Evolutionary conservation across 2,797 vertebrate genomes (phyloP).

Genomic region (Coregonus suidteri): DNA sequence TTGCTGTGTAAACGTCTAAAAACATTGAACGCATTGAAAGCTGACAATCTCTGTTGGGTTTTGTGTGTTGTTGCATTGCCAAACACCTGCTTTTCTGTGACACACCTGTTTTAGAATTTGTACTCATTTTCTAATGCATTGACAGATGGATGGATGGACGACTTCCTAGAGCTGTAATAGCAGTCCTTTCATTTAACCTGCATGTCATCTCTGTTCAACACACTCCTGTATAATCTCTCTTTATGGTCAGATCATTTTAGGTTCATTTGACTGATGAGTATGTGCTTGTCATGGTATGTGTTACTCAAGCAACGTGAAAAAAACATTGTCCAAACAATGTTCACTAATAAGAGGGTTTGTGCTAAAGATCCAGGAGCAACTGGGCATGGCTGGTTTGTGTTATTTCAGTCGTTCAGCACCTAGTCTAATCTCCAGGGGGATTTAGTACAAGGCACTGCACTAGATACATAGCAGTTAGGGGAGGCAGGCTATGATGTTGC

Average conservation of each 20-base stretch:
- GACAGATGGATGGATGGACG: conserved; percentile 22
- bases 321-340: conserved; percentile 32
- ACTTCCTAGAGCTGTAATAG: conserved; percentile 1
- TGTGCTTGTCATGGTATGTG: conserved; percentile 33
- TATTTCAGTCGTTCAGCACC: conserved; percentile 39
- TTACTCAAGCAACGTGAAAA: conserved; percentile 31
- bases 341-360: conserved; percentile 39
- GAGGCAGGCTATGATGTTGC: conserved; percentile 1
- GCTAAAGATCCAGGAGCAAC: conserved; percentile 31
- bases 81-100: conserved; percentile 9
- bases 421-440: conserved; percentile 47
- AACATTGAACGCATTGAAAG: neutral
- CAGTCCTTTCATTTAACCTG: conserved; percentile 24
- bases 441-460: conserved; percentile 39
- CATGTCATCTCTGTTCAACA: conserved; percentile 12
- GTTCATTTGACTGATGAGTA: conserved; percentile 23
- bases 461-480: conserved; percentile 33
- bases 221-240: neutral
- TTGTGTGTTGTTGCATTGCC: conserved; percentile 10
- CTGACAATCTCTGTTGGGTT: neutral
- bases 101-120: conserved; percentile 8
- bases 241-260: neutral
- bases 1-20: neutral
- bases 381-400: conserved; percentile 42
- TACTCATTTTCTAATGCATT: neutral